Evolutionary conservation across 2,888 invertebrate species (phyloP), one percentile per base, ranked within the genome.

Genomic region (Axea sp.): DNA sequence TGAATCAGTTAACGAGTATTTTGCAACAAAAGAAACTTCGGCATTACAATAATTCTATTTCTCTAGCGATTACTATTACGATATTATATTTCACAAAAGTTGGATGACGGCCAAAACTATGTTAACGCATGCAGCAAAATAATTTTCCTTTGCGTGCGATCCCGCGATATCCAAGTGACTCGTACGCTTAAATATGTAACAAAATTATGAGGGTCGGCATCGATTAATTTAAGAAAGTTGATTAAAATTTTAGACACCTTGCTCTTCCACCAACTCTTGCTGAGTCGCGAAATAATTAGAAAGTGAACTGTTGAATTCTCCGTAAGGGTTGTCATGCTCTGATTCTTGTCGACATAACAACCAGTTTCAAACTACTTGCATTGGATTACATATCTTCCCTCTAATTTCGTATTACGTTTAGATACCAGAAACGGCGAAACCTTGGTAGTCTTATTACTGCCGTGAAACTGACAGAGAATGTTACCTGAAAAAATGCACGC

Each of bases 261-360:
- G 7, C 14, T 15, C 22, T 39, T 12, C 6, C 15, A n/a, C n/a
- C n/a, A n/a, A n/a, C n/a, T n/a, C n/a, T n/a, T n/a, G n/a, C 15
- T 51, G 28, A 45, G 7, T 35, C 72, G 76, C 75, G 75, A 77
- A 80, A 78, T 82, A 83, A 83, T 83, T 81, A 82, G 81, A 80
- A 77, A 78, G 78, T 59, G 75, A 79, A 75, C 79, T 73, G 41
- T 41, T 6, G 11, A 26, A 60, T 73, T 57, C 57, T 31, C 65
- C 39, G 76, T 45, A 67, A 12, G 47, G 76, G 74, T 79, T 80
- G 82, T 81, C 82, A 78, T 80, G 78, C 82, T 77, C 79, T 77
- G 81, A 81, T 81, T 83, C 80, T 79, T 76, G 79, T 76, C 75
- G 77, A 77, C 77, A 76, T 81, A 83, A 82, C 80, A 80, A 78